Evolutionary conservation across 2,888 invertebrate genomes (phyloP), one percentile per base, ranked within the genome.

Genomic region (Pollenia labialis): DNA sequence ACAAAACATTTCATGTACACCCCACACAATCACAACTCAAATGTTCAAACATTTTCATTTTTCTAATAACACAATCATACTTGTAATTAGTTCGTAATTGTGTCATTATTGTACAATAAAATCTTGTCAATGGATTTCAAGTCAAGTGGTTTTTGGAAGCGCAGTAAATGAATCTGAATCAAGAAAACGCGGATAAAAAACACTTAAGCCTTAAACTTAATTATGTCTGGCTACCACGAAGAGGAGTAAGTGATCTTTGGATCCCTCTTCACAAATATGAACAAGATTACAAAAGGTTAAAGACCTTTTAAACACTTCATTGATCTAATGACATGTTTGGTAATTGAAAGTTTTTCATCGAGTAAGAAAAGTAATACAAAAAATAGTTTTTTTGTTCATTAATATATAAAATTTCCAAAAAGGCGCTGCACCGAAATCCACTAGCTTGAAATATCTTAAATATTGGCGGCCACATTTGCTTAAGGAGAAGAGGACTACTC

Each of bases 1-100:
- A 8, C 46, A 48, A 62, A 66, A 66, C 23, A 6, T 62, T 48
- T 76, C 10, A 23, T 18, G 6, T 14, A 44, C n/a, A 16, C 32
- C 56, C 64, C 48, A 12, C 52, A 48, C 11, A 12, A 54, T 50
- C 18, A 40, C 40, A n/a, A n/a, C 54, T 54, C 4, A 2, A 60
- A 48, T n/a, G 44, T 40, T 23, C n/a, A 40, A 54, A 52, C 4
- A 64, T 46, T 75, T 69, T 62, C 48, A 69, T 50, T 23, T 50
- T 10, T 50, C 16, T 75, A 68, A 40, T 46, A 46, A 46, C 18
- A 16, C 52, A 69, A 82, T 79, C 82, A 82, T 79, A 83, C 11
- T 81, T 44, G 44, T 81, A 60, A 87, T 87, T 87, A 83, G 66
- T 77, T 81, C 80, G 56, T 87, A 87, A 87, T 87, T 87, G 76